These are phyloP conservation scores for Ceratina calcarata DNA, from an alignment of 1,140 invertebrate genomes.

Conservation along the genomic window DNA sequence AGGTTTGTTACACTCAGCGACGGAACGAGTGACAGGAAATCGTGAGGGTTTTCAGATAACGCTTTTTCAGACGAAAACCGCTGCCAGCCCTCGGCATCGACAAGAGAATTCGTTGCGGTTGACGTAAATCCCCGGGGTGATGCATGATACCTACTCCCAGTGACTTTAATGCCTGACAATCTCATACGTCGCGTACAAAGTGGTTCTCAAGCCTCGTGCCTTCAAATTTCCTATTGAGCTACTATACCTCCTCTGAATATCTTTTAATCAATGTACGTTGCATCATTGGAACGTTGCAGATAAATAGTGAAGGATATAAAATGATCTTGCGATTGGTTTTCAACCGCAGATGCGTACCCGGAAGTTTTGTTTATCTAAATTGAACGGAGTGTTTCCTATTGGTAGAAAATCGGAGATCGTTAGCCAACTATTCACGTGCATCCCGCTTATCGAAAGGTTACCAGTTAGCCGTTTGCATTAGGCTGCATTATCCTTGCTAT, in stretches of 20 bases:
- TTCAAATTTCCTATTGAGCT: not conserved
- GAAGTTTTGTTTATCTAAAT: constrained; percentile 31
- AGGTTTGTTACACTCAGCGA: not conserved
- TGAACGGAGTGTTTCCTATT: constrained; percentile 18
- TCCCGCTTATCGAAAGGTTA: constrained; percentile 34
- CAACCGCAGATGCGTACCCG: not conserved
- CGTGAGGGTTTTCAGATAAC: not conserved
- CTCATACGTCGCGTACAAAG: not conserved
- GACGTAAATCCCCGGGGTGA: constrained; percentile 53
- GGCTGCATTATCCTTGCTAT: constrained; percentile 13
- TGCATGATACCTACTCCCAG: constrained; percentile 8
- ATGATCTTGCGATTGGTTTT: too few relatives aligned
- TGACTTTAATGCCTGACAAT: constrained; percentile 33
- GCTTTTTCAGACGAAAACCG: constrained; percentile 8
- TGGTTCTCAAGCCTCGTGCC: not conserved
- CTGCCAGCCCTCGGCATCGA: not conserved
- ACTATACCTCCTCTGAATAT: too few relatives aligned
- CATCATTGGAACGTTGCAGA: too few relatives aligned
- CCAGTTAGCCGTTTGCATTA: constrained; percentile 28
- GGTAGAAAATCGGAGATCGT: constrained; percentile 45
- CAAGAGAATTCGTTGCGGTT: constrained; percentile 3
- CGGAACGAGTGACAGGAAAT: constrained; percentile 16
- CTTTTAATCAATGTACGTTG: too few relatives aligned
- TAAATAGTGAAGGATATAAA: not conserved
- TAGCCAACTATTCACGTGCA: constrained; percentile 32